Evolutionary conservation across 1,140 invertebrate species (phyloP).

Genomic region (Frieseomelitta varia): DNA sequence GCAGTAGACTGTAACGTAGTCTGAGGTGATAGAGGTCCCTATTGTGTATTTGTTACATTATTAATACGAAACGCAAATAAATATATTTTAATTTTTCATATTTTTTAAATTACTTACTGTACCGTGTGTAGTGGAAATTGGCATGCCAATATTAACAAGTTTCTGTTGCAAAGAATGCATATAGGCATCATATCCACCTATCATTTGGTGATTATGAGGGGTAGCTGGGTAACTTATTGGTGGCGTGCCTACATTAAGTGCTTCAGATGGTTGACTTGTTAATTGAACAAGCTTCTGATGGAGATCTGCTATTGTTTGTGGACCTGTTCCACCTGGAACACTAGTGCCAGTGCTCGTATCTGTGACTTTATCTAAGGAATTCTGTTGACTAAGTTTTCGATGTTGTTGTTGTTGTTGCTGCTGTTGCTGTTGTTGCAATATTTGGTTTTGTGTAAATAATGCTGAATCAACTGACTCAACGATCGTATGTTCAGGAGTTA

Average conservation of each 20-base stretch:
- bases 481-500: slow-evolving; percentile 79
- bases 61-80: neutral
- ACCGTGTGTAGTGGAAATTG: slow-evolving; percentile 71
- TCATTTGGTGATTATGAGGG: slow-evolving; percentile 80
- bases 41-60: slow-evolving; percentile 38
- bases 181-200: slow-evolving; percentile 82
- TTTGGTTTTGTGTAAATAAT: slow-evolving; percentile 73
- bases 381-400: slow-evolving; percentile 82
- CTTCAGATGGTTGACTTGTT: slow-evolving; percentile 83
- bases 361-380: slow-evolving; percentile 81
- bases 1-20: slow-evolving; percentile 77
- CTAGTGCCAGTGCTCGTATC: slow-evolving; percentile 47
- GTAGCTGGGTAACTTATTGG: slow-evolving; percentile 84
- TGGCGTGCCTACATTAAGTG: slow-evolving; percentile 79
- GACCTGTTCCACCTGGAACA: slow-evolving; percentile 66
- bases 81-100: neutral
- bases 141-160: slow-evolving; percentile 82
- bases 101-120: slow-evolving; percentile 69
- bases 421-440: slow-evolving; percentile 63
- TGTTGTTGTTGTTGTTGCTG: slow-evolving; percentile 68
- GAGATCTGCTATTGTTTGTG: slow-evolving; percentile 83
- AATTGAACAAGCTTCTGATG: slow-evolving; percentile 83
- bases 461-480: slow-evolving; percentile 74
- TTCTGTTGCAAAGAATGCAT: slow-evolving; percentile 85
- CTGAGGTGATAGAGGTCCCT: slow-evolving; percentile 82